Evolutionary conservation across 2,888 invertebrate genomes (phyloP).

Genomic region (Palloptera scutellata): DNA sequence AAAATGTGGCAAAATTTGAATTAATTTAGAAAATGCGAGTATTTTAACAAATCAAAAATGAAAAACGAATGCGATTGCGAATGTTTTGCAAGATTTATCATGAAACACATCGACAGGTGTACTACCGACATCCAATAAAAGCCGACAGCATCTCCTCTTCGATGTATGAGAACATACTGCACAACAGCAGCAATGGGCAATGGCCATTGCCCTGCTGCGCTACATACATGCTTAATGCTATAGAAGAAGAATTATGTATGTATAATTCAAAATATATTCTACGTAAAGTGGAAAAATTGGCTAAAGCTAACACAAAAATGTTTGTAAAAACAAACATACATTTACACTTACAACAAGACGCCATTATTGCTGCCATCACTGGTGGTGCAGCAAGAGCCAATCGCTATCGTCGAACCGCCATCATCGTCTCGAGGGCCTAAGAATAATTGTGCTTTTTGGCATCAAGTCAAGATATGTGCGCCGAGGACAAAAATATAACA

Average conservation of each 20-base stretch:
- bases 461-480: slow-evolving; percentile 43
- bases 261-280: slow-evolving; percentile 29
- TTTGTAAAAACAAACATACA: slow-evolving; percentile 31
- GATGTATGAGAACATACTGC: neutral
- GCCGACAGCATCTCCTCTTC: slow-evolving; percentile 1
- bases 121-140: slow-evolving; percentile 31
- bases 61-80: slow-evolving; percentile 8
- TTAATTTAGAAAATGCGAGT: slow-evolving; percentile 17
- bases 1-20: slow-evolving; percentile 2
- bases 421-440: slow-evolving; percentile 27
- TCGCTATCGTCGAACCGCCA: neutral
- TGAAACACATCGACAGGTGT: slow-evolving; percentile 46
- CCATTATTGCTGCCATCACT: slow-evolving; percentile 23
- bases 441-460: slow-evolving; percentile 43
- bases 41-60: slow-evolving; percentile 20
- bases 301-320: slow-evolving; percentile 34
- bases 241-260: too few species aligned
- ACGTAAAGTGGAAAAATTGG: slow-evolving; percentile 40
- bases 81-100: slow-evolving; percentile 32
- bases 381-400: slow-evolving; percentile 22
- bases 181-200: neutral
- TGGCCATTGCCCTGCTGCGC: slow-evolving; percentile 10
- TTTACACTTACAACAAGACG: slow-evolving; percentile 26
- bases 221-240: neutral
- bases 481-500: slow-evolving; percentile 37